Evolutionary conservation across 2,797 vertebrate species (phyloP).

Genomic region (Danio choprae): DNA sequence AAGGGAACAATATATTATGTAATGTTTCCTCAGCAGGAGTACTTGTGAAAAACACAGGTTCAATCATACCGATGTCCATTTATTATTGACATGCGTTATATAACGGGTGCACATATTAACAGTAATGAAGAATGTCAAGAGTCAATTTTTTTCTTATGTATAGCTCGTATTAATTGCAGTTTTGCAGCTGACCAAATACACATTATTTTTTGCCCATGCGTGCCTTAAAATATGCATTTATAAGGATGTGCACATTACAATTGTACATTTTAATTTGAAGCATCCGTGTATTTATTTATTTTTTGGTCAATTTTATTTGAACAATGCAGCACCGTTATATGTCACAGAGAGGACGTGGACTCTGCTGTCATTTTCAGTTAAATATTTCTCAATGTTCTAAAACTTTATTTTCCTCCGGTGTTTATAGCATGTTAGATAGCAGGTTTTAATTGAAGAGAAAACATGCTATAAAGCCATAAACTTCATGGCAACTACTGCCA

Average conservation of each 20-base stretch:
- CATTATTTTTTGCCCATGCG: background rate
- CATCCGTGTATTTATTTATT: background rate
- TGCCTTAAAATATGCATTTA: background rate
- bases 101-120: background rate
- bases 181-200: background rate
- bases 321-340: constrained; percentile 10
- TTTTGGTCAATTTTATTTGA: background rate
- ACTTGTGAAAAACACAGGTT: constrained; percentile 19
- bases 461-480: constrained; percentile 71
- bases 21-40: constrained; percentile 26
- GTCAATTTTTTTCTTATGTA: background rate
- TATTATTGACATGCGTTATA: constrained; percentile 30
- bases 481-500: constrained; percentile 51
- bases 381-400: constrained; percentile 66
- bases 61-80: constrained; percentile 10
- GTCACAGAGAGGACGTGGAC: constrained; percentile 24
- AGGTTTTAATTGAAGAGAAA: constrained; percentile 68
- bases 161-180: too few relatives aligned
- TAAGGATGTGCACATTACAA: background rate
- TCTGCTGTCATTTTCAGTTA: constrained; percentile 56
- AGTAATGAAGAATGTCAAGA: background rate
- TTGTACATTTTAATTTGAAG: background rate
- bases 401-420: constrained; percentile 49
- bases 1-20: constrained; percentile 52
- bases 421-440: constrained; percentile 65